Base-by-base conservation (phyloP, 2,113 vertebrate genomes). In the Spea multiplicata region DNA sequence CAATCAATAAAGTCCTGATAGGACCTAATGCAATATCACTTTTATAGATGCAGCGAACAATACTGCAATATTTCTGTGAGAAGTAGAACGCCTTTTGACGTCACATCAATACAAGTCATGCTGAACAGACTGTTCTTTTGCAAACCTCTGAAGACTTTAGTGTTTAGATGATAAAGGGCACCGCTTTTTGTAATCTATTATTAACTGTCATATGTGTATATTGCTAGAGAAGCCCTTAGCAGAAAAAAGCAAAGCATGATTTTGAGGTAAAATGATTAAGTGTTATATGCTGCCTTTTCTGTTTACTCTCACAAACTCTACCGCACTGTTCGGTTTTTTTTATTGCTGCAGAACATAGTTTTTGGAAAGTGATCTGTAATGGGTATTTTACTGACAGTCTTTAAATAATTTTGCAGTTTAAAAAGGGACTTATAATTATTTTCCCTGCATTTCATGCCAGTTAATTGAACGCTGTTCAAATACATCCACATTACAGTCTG, bases 101-200 rank as follows among this genome's bases (percentile, higher is more conserved):
- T 91, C 90, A 89, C 74, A 49, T 8, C 83, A 86, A 84, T 84
- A 83, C 81, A 83, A 61, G 71, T 68, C 44, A 82, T 83, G 82
- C 71, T 65, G 76, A 84, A 81, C 83, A 90, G 82, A 83, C 73
- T 84, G 84, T 85, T 87, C 81, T 88, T 57, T 88, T 84, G 83
- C 79, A 78, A 83, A 85, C 55, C 76, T 83, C 84, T 87, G 84
- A 76, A 88, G 90, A 86, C 84, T 81, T 78, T 81, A 80, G 77
- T 83, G 71, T 85, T 86, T 85, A 80, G 74, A 87, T 86, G 85
- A 91, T 87, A 87, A 91, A 88, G 85, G 85, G 78, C 83, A 85
- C 53, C 81, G 75, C 52, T 85, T 89, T 91, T 87, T 87, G 84
- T 88, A 86, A 86, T 88, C 83, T 88, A 64, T 87, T 89, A 88